Conservation (phyloP, 2,797 vertebrate species). For the Gallinago stenura region DNA sequence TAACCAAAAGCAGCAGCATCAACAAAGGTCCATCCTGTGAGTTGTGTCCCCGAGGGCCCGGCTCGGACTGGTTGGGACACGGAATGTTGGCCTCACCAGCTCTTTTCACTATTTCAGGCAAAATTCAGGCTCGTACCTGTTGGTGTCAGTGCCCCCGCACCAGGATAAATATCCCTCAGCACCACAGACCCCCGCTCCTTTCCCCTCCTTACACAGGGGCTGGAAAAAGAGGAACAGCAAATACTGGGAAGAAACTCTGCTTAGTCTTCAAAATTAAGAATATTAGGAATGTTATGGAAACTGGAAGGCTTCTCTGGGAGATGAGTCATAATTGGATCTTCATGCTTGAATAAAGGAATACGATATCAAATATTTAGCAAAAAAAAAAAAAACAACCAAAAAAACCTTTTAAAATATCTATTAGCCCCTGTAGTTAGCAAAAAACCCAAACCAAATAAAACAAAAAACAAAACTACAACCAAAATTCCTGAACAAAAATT, state of each 20-base stretch:
- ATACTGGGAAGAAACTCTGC: slow-evolving; percentile 32
- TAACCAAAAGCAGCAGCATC: not conserved
- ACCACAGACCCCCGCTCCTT: not conserved
- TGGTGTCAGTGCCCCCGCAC: not conserved
- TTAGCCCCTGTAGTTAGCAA: not conserved
- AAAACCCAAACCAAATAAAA: not conserved
- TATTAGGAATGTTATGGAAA: slow-evolving; percentile 48
- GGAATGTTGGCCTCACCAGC: not conserved
- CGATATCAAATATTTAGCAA: slow-evolving; percentile 22
- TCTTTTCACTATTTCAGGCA: not conserved
- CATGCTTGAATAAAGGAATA: slow-evolving; percentile 25
- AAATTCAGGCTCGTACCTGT: not conserved
- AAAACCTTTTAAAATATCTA: not conserved
- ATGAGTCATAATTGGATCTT: slow-evolving; percentile 52
- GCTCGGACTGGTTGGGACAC: not conserved
- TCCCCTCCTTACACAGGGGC: not conserved
- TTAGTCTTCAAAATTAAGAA: slow-evolving; percentile 48
- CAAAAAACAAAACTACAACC: not conserved
- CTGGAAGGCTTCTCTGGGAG: slow-evolving; percentile 10
- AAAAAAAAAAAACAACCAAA: not conserved
- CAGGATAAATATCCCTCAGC: not conserved
- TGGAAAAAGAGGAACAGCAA: slow-evolving; percentile 23
- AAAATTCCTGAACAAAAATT: not conserved
- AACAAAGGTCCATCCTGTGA: not conserved
- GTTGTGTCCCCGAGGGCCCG: not conserved